Base-by-base conservation (phyloP, 2,113 vertebrate species). In the Grammomys surdaster region DNA sequence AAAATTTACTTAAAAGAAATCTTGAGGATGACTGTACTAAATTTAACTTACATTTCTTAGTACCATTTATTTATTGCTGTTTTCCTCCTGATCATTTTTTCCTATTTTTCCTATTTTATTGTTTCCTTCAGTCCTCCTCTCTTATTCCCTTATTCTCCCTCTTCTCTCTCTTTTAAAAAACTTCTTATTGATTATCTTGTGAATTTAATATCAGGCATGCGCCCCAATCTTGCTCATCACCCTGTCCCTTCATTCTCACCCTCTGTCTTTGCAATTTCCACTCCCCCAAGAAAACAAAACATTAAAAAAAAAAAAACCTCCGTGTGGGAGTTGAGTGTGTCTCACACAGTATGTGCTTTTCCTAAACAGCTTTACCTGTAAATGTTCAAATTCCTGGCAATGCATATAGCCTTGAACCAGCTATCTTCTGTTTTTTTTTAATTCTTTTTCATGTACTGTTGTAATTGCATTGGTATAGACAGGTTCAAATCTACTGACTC, bases 341-440 rank as follows among this genome's bases (percentile, higher is more conserved):
- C 28, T 69, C 5, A 69, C 31, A 69, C 13, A 4, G 13, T 33
- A 28, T 28, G 10, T 13, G 5, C 1, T 14, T 70, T 70, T 70
- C 33, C 5, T 36, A 36, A 70, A 70, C 67, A 70, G 67, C 67
- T 70, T 70, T 36, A 70, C 31, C 36, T 70, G 33, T 2, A 17
- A 70, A 70, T 36, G 33, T 70, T 70, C 69, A 36, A 33, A 13
- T 24, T 20, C 4, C 54, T 19, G 1, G 19, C 14, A 14, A 1
- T 13, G 9, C 3, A 1, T 36, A 22, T 33, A n/a, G 51, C 19
- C 7, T 91, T 3, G 26, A 5, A 17, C 60, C 36, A 72, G 33
- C 6, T 13, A 8, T 22, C 16, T 36, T 11, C 10, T 63, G 1
- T 2, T 9, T 14, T 2, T 33, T 2, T n/a, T 51, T 4, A 40